Conservation (phyloP, 1,140 invertebrate genomes). For the Drosophila subpulchrella region DNA sequence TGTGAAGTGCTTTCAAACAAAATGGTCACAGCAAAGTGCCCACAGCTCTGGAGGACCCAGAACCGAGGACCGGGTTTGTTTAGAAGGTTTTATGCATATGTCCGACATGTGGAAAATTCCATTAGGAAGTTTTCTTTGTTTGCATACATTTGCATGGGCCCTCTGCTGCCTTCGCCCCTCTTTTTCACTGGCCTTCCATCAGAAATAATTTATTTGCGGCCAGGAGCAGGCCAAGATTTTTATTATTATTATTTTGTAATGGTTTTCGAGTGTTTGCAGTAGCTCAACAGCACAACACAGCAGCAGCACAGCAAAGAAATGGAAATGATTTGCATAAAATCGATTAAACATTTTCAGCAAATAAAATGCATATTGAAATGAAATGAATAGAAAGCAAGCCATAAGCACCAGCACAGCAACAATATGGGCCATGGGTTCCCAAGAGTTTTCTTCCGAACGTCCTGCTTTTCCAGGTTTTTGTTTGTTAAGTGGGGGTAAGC, state of each 20-base stretch:
- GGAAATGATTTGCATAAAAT: constrained; percentile 79
- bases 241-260: constrained; percentile 82
- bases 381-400: constrained; percentile 64
- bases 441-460: constrained; percentile 9
- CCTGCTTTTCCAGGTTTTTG: constrained; percentile 14
- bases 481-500: constrained; percentile 17
- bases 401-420: constrained; percentile 37
- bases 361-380: constrained; percentile 76
- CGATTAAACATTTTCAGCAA: constrained; percentile 74
- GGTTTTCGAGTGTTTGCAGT: constrained; percentile 74
- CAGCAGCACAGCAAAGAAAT: constrained; percentile 44
- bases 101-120: constrained; percentile 80
- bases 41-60: constrained; percentile 24
- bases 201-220: constrained; percentile 73
- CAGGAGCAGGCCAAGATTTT: constrained; percentile 52
- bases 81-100: constrained; percentile 81
- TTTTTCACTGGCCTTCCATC: constrained; percentile 30
- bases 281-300: constrained; percentile 14
- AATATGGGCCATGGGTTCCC: constrained; percentile 25
- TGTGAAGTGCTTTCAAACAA: constrained; percentile 69
- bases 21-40: constrained; percentile 60
- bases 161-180: not conserved
- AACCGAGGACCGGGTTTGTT: constrained; percentile 48
- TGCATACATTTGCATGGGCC: constrained; percentile 75
- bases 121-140: constrained; percentile 81